Evolutionary conservation across 2,888 invertebrate species (phyloP).

Genomic region (Octonoba sinensis): DNA sequence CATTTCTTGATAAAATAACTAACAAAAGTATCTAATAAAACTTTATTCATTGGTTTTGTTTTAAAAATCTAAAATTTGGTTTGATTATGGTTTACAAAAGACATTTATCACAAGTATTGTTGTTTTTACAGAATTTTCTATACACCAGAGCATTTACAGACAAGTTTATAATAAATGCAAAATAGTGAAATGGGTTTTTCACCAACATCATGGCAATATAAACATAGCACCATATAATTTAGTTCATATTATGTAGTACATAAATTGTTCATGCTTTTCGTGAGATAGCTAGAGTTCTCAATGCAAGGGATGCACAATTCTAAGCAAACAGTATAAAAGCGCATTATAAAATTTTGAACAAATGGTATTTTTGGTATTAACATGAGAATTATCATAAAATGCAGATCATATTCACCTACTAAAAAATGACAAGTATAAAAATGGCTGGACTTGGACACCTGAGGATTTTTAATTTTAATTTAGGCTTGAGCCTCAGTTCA

Average conservation of each 20-base stretch:
- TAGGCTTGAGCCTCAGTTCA: slow-evolving; percentile 39
- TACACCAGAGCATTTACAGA: slow-evolving; percentile 50
- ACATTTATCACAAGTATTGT: slow-evolving; percentile 4
- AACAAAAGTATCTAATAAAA: no score
- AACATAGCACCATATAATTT: slow-evolving; percentile 62
- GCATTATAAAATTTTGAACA: slow-evolving; percentile 38
- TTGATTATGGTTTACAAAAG: neutral
- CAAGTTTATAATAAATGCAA: slow-evolving; percentile 57
- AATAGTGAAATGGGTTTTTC: slow-evolving; percentile 51
- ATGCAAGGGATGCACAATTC: neutral
- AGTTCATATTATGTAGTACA: neutral
- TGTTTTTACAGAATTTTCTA: slow-evolving; percentile 59
- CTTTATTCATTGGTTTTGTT: no score
- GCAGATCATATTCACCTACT: slow-evolving; percentile 7
- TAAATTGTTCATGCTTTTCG: slow-evolving; percentile 8
- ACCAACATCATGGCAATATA: slow-evolving; percentile 58
- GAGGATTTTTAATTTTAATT: slow-evolving; percentile 45
- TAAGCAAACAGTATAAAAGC: slow-evolving; percentile 33
- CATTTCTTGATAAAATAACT: no score
- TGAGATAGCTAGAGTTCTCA: neutral
- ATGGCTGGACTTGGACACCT: slow-evolving; percentile 64
- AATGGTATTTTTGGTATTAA: slow-evolving; percentile 35
- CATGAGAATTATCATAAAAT: slow-evolving; percentile 38
- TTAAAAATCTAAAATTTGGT: neutral
- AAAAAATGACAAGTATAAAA: slow-evolving; percentile 29